phyloP scores from a whole-genome alignment of 2,797 vertebrate species.

The Rhynchonycteris naso region DNA sequence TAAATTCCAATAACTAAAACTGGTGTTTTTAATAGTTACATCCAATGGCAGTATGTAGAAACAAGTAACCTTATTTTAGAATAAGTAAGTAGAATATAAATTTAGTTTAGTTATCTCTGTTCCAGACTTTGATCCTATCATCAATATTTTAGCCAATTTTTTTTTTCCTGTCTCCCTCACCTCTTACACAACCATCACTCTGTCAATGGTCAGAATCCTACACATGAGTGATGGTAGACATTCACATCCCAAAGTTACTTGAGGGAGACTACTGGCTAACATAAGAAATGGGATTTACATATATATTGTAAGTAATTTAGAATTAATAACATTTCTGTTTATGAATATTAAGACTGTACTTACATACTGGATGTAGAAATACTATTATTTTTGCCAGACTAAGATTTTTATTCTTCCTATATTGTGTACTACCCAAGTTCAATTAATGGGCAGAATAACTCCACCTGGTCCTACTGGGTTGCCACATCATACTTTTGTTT shows the following conservation, averaged over 20 bases:
- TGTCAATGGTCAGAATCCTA: background rate
- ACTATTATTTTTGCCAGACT: background rate
- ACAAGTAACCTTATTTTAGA: constrained; percentile 14
- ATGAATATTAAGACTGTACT: background rate
- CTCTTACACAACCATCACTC: background rate
- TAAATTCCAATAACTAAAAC: constrained; percentile 20
- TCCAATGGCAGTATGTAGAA: background rate
- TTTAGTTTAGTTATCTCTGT: background rate
- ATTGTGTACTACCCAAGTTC: background rate
- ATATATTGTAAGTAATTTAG: background rate
- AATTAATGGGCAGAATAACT: background rate
- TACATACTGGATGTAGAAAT: background rate
- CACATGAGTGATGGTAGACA: background rate
- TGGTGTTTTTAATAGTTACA: background rate
- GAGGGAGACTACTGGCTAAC: background rate
- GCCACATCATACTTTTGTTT: background rate
- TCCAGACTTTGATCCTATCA: background rate
- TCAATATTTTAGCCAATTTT: background rate
- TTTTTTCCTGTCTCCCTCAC: background rate
- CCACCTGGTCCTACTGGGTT: background rate
- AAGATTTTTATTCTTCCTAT: background rate
- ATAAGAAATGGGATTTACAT: background rate
- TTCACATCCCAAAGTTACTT: background rate
- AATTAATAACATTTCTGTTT: background rate
- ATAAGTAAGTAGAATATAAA: background rate